These are phyloP conservation scores for Apostichopus parvimensis DNA, from an alignment of 35 echinoderm and acorn worm species.

Conservation along the genomic window DNA sequence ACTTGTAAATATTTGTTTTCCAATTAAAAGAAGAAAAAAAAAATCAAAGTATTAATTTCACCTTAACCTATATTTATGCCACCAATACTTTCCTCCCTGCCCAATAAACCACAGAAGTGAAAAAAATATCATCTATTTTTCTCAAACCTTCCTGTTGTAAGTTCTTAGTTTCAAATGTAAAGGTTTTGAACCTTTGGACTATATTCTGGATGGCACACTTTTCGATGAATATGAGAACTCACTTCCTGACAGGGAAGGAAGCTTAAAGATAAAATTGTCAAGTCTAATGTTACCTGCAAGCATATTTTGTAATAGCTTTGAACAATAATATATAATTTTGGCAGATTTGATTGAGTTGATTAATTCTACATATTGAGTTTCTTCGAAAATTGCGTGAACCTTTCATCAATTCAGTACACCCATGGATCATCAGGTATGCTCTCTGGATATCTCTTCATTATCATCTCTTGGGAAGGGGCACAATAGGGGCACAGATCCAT, in stretches of 20 bases:
- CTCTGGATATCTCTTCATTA: no score
- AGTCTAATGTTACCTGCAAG: neutral
- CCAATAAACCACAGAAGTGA: neutral
- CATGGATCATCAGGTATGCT: no score
- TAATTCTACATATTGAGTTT: neutral
- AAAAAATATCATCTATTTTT: neutral
- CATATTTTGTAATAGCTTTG: neutral
- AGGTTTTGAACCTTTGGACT: neutral
- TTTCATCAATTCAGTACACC: no score
- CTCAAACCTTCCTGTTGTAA: neutral
- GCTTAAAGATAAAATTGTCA: neutral
- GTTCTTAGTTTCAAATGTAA: neutral
- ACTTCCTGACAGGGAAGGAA: constrained; percentile 6
- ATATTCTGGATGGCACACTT: neutral
- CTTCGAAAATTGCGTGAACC: neutral
- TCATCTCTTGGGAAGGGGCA: no score
- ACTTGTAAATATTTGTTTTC: neutral
- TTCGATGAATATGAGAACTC: neutral
- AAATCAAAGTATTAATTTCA: neutral
- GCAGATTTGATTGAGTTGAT: neutral
- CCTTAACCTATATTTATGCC: neutral
- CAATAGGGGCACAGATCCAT: no score
- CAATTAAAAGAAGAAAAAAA: no score
- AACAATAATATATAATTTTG: neutral
- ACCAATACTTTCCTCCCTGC: neutral